Percentiles rank a stretch among this genome's conserved stretches.
Conservation (phyloP, 2,888 invertebrate species). For the Chaetogeoica ovagalla region DNA sequence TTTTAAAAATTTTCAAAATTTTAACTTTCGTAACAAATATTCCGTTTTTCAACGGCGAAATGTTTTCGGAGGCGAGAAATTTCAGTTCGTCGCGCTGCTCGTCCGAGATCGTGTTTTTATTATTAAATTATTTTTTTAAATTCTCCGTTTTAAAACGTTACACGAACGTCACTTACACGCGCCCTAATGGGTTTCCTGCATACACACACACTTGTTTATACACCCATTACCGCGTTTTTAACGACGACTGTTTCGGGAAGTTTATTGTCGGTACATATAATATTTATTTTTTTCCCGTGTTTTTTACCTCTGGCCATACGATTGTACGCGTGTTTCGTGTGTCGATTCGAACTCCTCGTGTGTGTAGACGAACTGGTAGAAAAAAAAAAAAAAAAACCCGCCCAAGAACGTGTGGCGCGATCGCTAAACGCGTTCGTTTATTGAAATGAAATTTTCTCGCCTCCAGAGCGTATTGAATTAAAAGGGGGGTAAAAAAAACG, state of each 20-base stretch:
- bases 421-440: too few relatives aligned
- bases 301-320: background rate
- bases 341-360: too few relatives aligned
- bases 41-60: background rate
- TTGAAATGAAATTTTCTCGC: too few relatives aligned
- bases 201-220: conserved; percentile 32
- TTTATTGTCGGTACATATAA: conserved; percentile 35
- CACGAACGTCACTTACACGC: background rate
- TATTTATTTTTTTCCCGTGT: background rate
- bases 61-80: background rate
- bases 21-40: background rate
- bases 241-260: conserved; percentile 28
- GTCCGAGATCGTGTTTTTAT: background rate
- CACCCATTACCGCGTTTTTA: conserved; percentile 35
- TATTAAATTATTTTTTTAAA: conserved; percentile 14
- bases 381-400: too few relatives aligned
- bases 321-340: too few relatives aligned
- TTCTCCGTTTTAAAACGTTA: conserved; percentile 28
- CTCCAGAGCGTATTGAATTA: too few relatives aligned
- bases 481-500: too few relatives aligned
- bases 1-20: too few relatives aligned
- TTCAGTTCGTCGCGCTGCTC: background rate
- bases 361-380: too few relatives aligned
- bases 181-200: conserved; percentile 14
- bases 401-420: too few relatives aligned